These are phyloP conservation scores for Stylophora pistillata DNA, from an alignment of 64 coral and sea anemone genomes.

Conservation along the genomic window DNA sequence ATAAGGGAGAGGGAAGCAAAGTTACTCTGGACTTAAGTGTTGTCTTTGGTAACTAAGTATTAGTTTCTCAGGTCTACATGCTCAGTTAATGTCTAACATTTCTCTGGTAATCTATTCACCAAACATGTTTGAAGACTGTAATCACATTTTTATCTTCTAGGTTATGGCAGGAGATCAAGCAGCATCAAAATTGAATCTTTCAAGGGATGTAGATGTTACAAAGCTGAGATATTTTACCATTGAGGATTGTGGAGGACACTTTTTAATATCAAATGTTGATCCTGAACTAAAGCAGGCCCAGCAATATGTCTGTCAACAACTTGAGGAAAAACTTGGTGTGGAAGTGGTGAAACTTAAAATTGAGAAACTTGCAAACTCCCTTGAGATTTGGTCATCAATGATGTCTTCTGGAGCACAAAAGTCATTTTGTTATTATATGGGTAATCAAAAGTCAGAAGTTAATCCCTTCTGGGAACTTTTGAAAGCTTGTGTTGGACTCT, in stretches of 20 bases:
- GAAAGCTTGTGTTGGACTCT: slow-evolving; percentile 68
- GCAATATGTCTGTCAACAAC: slow-evolving; percentile 62
- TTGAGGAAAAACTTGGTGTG: slow-evolving; percentile 71
- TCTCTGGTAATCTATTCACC: no score
- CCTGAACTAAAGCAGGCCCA: slow-evolving; percentile 76
- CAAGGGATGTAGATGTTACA: slow-evolving; percentile 59
- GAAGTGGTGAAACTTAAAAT: slow-evolving; percentile 61
- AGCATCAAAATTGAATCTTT: slow-evolving; percentile 55
- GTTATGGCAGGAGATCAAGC: slow-evolving; percentile 81
- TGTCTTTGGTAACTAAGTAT: no score
- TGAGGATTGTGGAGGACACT: slow-evolving; percentile 66
- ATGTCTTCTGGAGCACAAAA: slow-evolving; percentile 83
- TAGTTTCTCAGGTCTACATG: no score
- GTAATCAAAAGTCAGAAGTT: slow-evolving; percentile 37
- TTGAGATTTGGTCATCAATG: slow-evolving; percentile 89
- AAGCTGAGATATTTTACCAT: slow-evolving; percentile 84
- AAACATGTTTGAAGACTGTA: neutral
- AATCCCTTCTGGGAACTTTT: slow-evolving; percentile 93
- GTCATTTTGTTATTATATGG: slow-evolving; percentile 81
- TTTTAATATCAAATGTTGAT: slow-evolving; percentile 74
- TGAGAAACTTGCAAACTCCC: slow-evolving; percentile 74
- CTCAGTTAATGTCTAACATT: no score
- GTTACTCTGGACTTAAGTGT: no score
- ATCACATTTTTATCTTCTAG: slow-evolving; percentile 30
- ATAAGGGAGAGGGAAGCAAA: no score